Percentiles rank a stretch among this genome's conserved stretches.
These are phyloP conservation scores for Drosophila lacicola DNA, from an alignment of 2,888 invertebrate species.

Conservation along the genomic window DNA sequence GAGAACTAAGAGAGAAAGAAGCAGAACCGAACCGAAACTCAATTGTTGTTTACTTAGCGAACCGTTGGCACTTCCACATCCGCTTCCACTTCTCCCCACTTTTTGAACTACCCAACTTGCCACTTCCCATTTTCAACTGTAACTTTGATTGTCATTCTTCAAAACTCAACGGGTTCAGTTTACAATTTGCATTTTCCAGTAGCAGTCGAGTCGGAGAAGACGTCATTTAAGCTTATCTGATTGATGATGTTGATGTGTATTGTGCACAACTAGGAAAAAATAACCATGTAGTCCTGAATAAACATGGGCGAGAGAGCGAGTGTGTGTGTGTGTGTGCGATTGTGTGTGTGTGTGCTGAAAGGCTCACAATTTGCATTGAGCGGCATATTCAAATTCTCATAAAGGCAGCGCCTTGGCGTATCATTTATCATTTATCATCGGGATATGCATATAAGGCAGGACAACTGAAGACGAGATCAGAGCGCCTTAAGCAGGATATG, in stretches of 20 bases:
- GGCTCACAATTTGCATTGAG: slow-evolving; percentile 72
- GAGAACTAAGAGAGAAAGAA: not conserved
- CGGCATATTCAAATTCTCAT: slow-evolving; percentile 78
- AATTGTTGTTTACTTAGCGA: slow-evolving; percentile 72
- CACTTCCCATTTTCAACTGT: slow-evolving; percentile 53
- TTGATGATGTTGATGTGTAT: slow-evolving; percentile 78
- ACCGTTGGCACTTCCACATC: slow-evolving; percentile 53
- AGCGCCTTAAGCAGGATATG: slow-evolving; percentile 39
- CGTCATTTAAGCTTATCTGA: slow-evolving; percentile 81
- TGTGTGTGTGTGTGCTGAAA: slow-evolving; percentile 62
- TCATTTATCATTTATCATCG: slow-evolving; percentile 80
- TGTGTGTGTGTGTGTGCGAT: not conserved
- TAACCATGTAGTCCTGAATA: slow-evolving; percentile 69
- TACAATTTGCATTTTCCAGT: slow-evolving; percentile 78
- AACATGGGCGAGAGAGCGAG: slow-evolving; percentile 48
- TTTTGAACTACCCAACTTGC: slow-evolving; percentile 12
- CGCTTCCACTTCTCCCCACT: slow-evolving; percentile 18
- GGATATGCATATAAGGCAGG: slow-evolving; percentile 43
- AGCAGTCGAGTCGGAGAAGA: slow-evolving; percentile 45
- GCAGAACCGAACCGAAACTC: slow-evolving; percentile 44
- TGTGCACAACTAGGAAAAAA: slow-evolving; percentile 16
- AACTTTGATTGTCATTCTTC: slow-evolving; percentile 70
- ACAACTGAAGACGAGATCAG: slow-evolving; percentile 29
- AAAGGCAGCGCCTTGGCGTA: slow-evolving; percentile 56
- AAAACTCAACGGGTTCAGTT: slow-evolving; percentile 70